Base-by-base conservation (phyloP, 2,113 vertebrate species). In the Herpetotheres cachinnans region DNA sequence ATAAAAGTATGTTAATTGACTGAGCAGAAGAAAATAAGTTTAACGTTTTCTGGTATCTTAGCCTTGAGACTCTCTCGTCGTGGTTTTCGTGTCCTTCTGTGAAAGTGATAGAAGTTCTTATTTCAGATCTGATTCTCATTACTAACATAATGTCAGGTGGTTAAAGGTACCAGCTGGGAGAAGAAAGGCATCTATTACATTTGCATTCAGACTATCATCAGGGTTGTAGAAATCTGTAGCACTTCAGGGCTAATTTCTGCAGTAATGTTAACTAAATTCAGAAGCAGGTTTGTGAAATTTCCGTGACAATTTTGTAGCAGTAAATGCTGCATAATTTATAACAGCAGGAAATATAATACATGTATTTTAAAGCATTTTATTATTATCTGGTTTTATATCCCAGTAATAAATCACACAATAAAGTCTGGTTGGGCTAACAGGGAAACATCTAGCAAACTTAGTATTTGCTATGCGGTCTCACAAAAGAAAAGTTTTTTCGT, bases 161-260 rank as follows among this genome's bases (percentile, higher is more conserved):
- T 77, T 95, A 94, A 91, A 95, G 66, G 82, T 95, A 97, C 93
- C 86, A 96, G 77, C 91, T 93, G 90, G 67, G 38, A 87, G 80
- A 95, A 92, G 65, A 86, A 91, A 97, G 47, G 36, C 19, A 54
- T 93, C 66, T 80, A 95, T 90, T 95, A 72, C 69, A 92, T 98
- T 95, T 96, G 81, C 82, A 96, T 97, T 86, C 89, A 92, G 73
- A 50, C 44, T 80, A 44, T 67, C 50, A 90, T 89, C 29, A 40
- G 26, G 26, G 10, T 42, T 88, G 38, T 42, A 89, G 55, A 93
- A 97, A 92, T 80, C 72, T 89, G 46, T 69, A 90, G 32, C 62
- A 85, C 58, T 96, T 90, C 22, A 50, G 82, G 89, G 92, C 50
- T 96, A 93, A 96, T 96, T 94, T 94, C 71, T 96, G 50, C 73